Conservation (phyloP, 2,113 vertebrate genomes). For the Psophia crepitans region DNA sequence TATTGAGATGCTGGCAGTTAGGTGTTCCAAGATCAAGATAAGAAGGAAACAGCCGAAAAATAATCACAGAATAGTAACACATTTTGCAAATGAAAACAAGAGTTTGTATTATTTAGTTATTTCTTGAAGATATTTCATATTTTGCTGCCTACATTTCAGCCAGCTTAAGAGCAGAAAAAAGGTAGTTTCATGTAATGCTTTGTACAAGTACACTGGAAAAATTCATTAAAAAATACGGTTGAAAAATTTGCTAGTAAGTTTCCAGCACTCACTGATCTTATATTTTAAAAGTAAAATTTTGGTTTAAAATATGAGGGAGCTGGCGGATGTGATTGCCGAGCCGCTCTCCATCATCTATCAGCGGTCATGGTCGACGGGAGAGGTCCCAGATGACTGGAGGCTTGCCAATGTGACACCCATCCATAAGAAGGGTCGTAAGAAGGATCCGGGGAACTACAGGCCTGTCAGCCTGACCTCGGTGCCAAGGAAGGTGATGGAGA, state of each 20-base stretch:
- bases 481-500: too few species aligned
- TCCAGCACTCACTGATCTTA: not conserved
- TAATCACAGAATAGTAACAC: slow-evolving; percentile 37
- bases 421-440: too few species aligned
- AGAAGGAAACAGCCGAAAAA: slow-evolving; percentile 31
- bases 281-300: not conserved
- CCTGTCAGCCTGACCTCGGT: too few species aligned
- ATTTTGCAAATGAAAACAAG: slow-evolving; percentile 42
- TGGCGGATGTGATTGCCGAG: too few species aligned
- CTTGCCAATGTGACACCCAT: too few species aligned
- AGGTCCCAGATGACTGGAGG: too few species aligned
- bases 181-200: not conserved
- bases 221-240: not conserved
- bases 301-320: not conserved
- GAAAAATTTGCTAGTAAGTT: not conserved
- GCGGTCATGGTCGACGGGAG: too few species aligned
- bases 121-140: slow-evolving; percentile 39
- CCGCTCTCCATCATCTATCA: too few species aligned
- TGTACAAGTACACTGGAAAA: not conserved
- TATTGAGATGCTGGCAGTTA: not conserved
- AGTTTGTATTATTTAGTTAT: slow-evolving; percentile 50
- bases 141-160: slow-evolving; percentile 47
- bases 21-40: slow-evolving; percentile 27
- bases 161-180: slow-evolving; percentile 13
- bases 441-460: too few species aligned